Evolutionary conservation across 1,140 invertebrate species (phyloP).

Genomic region (Babylonia areolata): DNA sequence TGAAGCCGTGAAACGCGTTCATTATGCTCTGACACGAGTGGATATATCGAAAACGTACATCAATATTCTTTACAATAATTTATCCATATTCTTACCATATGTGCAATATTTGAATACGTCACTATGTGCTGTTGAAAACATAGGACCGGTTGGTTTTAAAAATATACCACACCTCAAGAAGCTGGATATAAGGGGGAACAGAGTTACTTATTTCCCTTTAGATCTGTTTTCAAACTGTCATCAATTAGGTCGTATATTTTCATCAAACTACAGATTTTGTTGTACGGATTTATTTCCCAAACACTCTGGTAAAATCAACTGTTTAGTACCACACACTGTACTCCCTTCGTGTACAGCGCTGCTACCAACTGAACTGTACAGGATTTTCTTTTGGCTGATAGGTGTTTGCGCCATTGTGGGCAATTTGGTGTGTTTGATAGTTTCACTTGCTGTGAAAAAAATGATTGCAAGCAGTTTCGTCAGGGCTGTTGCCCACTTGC

Average conservation of each 20-base stretch:
- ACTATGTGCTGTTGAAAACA: not conserved
- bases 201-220: not conserved
- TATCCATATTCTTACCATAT: conserved; percentile 4
- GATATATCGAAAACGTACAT: not conserved
- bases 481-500: conserved; percentile 62
- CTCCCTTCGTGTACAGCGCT: conserved; percentile 54
- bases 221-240: conserved; percentile 42
- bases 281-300: conserved; percentile 34
- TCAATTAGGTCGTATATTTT: conserved; percentile 37
- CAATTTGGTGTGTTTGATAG: conserved; percentile 47
- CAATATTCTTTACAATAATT: not conserved
- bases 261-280: conserved; percentile 49
- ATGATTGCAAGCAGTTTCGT: not conserved
- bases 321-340: conserved; percentile 40
- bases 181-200: not conserved
- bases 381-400: conserved; percentile 45
- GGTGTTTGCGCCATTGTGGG: conserved; percentile 43
- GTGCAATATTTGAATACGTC: not conserved
- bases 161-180: not conserved
- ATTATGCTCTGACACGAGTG: not conserved
- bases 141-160: not conserved
- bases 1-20: not conserved
- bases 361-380: conserved; percentile 38
- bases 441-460: not conserved
- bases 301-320: conserved; percentile 34